A percentile compares a stretch with the other conserved stretches of the same genome.
These are phyloP conservation scores for Caretta caretta DNA, from an alignment of 2,113 vertebrate species.

Conservation along the genomic window DNA sequence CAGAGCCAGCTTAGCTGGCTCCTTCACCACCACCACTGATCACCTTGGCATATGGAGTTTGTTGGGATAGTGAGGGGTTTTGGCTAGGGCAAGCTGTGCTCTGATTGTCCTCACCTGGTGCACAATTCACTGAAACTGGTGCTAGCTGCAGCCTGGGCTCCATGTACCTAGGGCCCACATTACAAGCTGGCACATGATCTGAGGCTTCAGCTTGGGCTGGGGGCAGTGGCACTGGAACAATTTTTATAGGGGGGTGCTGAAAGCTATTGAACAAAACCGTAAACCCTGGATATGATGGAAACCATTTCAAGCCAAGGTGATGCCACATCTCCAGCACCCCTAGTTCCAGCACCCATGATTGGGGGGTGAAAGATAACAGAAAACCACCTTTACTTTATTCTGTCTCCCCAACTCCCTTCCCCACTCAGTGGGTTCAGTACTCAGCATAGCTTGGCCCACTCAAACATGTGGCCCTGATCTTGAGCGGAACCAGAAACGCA, in stretches of 20 bases:
- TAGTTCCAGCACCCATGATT: no score
- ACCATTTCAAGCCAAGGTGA: no score
- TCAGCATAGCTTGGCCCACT: neutral
- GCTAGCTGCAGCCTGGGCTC: neutral
- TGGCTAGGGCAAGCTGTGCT: neutral
- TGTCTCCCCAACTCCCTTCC: neutral
- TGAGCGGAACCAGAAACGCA: neutral
- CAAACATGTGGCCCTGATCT: neutral
- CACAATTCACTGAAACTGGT: neutral
- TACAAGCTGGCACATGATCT: neutral
- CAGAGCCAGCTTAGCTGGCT: neutral
- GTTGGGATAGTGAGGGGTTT: neutral
- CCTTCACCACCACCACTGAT: neutral
- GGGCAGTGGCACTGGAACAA: no score
- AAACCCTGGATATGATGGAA: no score
- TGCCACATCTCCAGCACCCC: no score
- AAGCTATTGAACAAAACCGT: no score
- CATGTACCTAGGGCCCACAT: neutral
- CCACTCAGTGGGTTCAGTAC: neutral
- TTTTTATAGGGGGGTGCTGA: no score
- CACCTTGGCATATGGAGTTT: neutral
- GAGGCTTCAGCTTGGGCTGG: neutral
- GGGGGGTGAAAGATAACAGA: neutral
- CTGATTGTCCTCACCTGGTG: neutral
- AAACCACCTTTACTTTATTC: neutral